Conservation (phyloP, 2,888 invertebrate genomes). For the Chironomus tentans region DNA sequence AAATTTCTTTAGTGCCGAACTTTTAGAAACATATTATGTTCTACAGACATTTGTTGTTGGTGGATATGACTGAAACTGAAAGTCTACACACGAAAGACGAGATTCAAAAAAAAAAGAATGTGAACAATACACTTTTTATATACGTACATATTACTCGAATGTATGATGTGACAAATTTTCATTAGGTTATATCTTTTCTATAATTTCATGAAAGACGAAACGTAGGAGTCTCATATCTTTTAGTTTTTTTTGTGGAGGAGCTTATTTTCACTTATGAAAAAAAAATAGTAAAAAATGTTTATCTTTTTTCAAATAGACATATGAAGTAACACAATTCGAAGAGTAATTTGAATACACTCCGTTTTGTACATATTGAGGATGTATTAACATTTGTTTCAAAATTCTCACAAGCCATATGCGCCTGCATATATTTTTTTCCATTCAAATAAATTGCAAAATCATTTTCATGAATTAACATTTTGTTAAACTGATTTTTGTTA, state of each 20-base stretch:
- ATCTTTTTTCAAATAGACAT: no score
- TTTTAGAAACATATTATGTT: no score
- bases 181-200: not conserved
- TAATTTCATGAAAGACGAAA: constrained; percentile 11
- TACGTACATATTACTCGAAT: not conserved
- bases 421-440: no score
- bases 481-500: no score
- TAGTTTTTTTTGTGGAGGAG: constrained; percentile 18
- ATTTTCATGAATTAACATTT: no score
- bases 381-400: no score
- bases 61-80: not conserved
- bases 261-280: constrained; percentile 2
- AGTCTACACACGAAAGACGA: not conserved
- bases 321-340: no score
- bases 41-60: not conserved
- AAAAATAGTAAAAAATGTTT: not conserved
- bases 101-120: not conserved
- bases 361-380: no score
- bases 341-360: no score
- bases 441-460: no score
- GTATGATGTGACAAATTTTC: constrained; percentile 25
- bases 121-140: not conserved
- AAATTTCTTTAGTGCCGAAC: no score
- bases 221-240: constrained; percentile 15
- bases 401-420: no score